phyloP scores from a whole-genome alignment of 2,113 vertebrate species.

The Pseudorasbora parva region DNA sequence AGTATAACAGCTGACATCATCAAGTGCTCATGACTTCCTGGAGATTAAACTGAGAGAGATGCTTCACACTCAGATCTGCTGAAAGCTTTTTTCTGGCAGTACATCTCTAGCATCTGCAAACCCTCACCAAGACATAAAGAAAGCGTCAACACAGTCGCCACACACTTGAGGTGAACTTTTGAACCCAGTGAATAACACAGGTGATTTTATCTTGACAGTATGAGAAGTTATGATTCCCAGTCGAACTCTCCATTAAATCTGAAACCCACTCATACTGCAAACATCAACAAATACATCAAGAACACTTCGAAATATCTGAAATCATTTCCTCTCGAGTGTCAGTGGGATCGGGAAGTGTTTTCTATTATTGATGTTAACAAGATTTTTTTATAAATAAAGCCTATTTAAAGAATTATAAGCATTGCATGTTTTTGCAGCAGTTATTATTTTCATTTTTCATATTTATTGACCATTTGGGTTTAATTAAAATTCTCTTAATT shows the following conservation, averaged over 20 bases:
- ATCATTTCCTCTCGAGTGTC: background rate
- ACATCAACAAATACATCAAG: background rate
- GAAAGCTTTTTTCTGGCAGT: background rate
- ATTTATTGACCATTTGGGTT: no score
- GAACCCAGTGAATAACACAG: background rate
- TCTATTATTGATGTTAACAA: background rate
- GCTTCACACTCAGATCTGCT: background rate
- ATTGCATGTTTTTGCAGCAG: no score
- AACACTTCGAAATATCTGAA: background rate
- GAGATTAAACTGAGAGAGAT: background rate
- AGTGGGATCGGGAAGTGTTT: background rate
- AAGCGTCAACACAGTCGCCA: background rate
- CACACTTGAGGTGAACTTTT: background rate
- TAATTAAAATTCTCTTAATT: no score
- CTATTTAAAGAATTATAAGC: no score
- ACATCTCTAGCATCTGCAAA: constrained; percentile 3
- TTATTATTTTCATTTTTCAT: no score
- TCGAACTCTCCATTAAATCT: no score
- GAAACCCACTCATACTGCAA: background rate
- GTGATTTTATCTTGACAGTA: background rate
- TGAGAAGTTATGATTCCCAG: background rate
- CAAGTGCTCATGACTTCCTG: background rate
- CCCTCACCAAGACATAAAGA: background rate
- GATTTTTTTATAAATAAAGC: no score
- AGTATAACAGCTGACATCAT: background rate